Evolutionary conservation across 2,888 invertebrate species (phyloP).

Genomic region (Doris montereyensis): DNA sequence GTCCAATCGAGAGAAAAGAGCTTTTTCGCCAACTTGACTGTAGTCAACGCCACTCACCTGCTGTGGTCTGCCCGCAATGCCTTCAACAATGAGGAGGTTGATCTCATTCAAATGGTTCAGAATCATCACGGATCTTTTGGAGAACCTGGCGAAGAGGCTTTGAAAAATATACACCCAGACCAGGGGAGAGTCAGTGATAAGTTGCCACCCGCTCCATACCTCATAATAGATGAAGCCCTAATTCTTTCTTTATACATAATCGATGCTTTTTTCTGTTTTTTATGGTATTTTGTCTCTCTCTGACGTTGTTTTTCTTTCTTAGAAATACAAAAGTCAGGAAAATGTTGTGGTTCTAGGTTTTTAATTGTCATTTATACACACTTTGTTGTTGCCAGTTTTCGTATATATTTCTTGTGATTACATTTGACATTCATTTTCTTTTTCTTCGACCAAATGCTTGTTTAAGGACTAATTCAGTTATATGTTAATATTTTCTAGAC

Average conservation of each 20-base stretch:
- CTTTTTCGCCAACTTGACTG: constrained; percentile 53
- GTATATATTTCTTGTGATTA: too few relatives aligned
- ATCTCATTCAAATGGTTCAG: constrained; percentile 57
- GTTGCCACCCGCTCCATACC: too few relatives aligned
- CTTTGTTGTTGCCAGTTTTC: too few relatives aligned
- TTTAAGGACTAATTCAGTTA: too few relatives aligned
- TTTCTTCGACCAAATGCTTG: too few relatives aligned
- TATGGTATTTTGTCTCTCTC: constrained; percentile 21
- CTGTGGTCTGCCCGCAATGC: constrained; percentile 57
- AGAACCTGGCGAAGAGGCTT: constrained; percentile 37
- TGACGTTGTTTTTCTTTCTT: constrained; percentile 25
- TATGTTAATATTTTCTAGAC: too few relatives aligned
- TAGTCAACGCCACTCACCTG: constrained; percentile 57
- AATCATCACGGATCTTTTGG: constrained; percentile 54
- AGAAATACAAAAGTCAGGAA: constrained; percentile 12
- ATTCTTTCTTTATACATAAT: too few relatives aligned
- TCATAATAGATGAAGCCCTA: too few relatives aligned
- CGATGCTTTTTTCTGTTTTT: constrained; percentile 21
- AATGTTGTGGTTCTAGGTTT: too few relatives aligned
- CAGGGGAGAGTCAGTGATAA: neutral
- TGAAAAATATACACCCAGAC: neutral
- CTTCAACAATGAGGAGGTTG: constrained; percentile 54
- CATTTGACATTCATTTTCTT: too few relatives aligned
- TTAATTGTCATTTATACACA: too few relatives aligned
- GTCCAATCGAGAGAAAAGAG: constrained; percentile 51